Evolutionary conservation across 2,888 invertebrate species (phyloP), one percentile per base, ranked within the genome.

Genomic region (Lamproptera curius): DNA sequence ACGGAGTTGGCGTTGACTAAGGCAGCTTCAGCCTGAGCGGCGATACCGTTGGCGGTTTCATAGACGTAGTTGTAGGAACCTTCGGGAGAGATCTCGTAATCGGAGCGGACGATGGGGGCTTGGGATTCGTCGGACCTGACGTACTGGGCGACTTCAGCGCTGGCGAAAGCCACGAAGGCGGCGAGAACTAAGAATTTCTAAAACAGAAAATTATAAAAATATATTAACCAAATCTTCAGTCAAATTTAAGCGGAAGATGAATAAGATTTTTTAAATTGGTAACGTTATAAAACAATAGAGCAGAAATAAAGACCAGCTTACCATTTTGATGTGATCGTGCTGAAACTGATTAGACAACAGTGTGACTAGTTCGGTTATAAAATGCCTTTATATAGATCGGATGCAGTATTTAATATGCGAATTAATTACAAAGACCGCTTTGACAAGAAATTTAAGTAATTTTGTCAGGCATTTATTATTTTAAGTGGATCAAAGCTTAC

Each of bases 41-140:
- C 42, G 63, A 91, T 92, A n/a, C 90, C 91, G 57, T 92, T 91
- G 33, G 77, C 89, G 37, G 91, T 91, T 57, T 91, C 90, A 61
- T 83, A 90, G 1, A 57, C 67, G 58, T 63, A 89, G 35, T 62
- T 58, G 77, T 82, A 91, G 13, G 67, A 49, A 11, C 91, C 91
- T 0, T 90, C 89, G 0, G 90, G 88, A 31, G 56, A 61, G 43
- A 71, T 60, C 1, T 90, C 85, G 52, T 66, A 79, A 2, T 59
- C 46, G 15, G 84, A 82, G 20, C 67, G 79, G 11, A 91, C 17
- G 47, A 91, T 87, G 1, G 76, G 67, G 0, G 67, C 76, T 2
- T 17, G 31, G 36, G 31, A 51, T 1, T 53, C 62, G 20, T 45
- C 43, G 31, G 14, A 8, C n/a, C 15, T 39, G 9, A 55, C 41